Percentiles rank a stretch among this genome's conserved stretches.
These are phyloP conservation scores for Ictidomys tridecemlineatus DNA, from an alignment of 2,113 vertebrate genomes.

Conservation along the genomic window DNA sequence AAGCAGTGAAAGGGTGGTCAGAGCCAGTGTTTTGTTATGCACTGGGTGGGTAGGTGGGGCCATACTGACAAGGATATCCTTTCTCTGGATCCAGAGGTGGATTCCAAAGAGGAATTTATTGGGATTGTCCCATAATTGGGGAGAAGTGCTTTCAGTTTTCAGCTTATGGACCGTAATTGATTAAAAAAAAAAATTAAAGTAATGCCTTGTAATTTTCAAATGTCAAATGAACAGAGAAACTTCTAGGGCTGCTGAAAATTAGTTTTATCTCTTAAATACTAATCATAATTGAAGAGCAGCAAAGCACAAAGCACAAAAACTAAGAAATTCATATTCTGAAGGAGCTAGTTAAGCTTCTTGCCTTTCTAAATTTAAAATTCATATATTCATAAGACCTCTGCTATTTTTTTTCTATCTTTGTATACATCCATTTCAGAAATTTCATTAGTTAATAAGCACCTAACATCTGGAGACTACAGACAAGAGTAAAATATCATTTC, in stretches of 20 bases:
- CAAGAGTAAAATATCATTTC: neutral
- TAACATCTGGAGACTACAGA: neutral
- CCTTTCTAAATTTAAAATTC: constrained; percentile 47
- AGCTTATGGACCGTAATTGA: neutral
- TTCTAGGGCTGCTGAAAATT: neutral
- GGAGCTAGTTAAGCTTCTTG: neutral
- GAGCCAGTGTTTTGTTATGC: neutral
- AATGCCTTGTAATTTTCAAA: constrained; percentile 1
- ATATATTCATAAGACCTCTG: neutral
- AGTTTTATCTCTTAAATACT: constrained; percentile 28
- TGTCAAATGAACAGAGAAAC: neutral
- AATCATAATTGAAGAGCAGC: neutral
- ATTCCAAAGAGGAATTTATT: neutral
- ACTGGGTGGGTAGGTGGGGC: neutral
- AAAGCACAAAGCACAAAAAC: constrained; percentile 12
- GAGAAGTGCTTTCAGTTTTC: neutral
- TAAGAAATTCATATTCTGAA: constrained; percentile 21
- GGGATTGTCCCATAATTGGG: neutral
- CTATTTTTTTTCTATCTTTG: neutral
- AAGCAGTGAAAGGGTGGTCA: constrained; percentile 53
- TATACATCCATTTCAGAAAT: neutral
- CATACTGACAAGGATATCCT: neutral
- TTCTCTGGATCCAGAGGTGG: constrained; percentile 4
- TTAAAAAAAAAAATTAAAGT: neutral
- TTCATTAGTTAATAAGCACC: neutral